phyloP scores from a whole-genome alignment of 2,113 vertebrate species.

The Odontophorus gujanensis region DNA sequence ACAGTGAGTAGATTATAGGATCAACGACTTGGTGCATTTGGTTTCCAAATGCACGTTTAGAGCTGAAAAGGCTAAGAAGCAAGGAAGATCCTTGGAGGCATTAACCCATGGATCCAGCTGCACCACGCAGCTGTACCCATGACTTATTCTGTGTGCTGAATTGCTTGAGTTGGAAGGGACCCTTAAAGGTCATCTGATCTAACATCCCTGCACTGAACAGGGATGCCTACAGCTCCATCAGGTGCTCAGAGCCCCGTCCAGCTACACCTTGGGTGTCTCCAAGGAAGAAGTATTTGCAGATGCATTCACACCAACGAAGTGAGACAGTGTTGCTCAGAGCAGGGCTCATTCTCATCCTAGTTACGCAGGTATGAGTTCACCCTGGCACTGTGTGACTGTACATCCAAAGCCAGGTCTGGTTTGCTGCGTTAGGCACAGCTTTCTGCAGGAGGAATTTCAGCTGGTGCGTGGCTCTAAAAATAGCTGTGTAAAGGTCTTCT shows the following conservation, averaged over 20 bases:
- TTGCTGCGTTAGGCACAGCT: neutral
- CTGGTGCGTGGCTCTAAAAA: neutral
- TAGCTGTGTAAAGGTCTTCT: neutral
- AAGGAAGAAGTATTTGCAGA: neutral
- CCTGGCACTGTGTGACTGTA: neutral
- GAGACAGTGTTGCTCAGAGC: neutral
- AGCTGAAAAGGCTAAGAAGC: neutral
- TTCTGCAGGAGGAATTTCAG: neutral
- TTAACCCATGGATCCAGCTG: neutral
- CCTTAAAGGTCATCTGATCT: no score
- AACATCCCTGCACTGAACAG: no score
- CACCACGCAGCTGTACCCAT: neutral
- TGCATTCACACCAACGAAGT: neutral
- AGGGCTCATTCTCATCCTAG: neutral
- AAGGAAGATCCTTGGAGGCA: neutral
- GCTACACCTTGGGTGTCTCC: no score
- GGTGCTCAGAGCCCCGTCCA: no score
- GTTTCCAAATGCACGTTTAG: neutral
- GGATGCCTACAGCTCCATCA: no score
- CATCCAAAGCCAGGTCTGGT: neutral
- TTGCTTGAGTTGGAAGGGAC: no score
- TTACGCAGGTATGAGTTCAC: neutral
- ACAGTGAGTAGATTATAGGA: neutral
- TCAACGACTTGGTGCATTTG: neutral
- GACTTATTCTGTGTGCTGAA: neutral